Base-by-base conservation (phyloP, 2,888 invertebrate species). In the Endomychus coccineus region DNA sequence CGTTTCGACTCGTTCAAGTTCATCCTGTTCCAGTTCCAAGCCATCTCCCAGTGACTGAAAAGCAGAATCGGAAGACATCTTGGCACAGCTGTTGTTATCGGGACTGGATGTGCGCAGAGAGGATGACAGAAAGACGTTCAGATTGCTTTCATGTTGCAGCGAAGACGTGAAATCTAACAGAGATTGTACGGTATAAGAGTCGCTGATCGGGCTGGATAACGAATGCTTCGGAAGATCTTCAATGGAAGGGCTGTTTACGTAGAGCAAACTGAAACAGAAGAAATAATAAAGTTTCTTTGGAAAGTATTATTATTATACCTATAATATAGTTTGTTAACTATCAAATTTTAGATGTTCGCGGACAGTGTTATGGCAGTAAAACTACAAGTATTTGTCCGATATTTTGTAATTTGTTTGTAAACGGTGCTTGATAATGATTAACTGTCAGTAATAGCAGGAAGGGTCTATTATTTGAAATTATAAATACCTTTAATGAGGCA, bases 51-150 rank as follows among this genome's bases (percentile, higher is more conserved):
- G 45, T 55, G 70, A 56, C 66, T 74, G 52, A 68, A 70, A 48
- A 3, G 64, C 75, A 14, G 76, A 73, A 53, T 77, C 76, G 58
- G 75, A 75, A 45, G 62, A 65, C 60, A 62, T 62, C 48, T 61
- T 64, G 16, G 40, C 55, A 44, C 48, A 62, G 48, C 73, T 72
- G 39, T 73, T 73, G 55, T 73, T 74, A 53, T 75, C 75, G 43
- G 71, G 71, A 39, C 73, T 74, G 45, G 71, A 70, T 58, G 71
- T 72, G 46, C 71, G 56, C 43, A 71, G 70, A 10, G 59, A 50
- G 11, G 56, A 50, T 4, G 54, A 46, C 25, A 56, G 44, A 22
- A 56, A 56, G 31, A 46, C 50, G 42, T 50, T 58, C 39, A 60
- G 39, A 43, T 54, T 39, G 22, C 47, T 49, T 23, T 55, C 56